These are phyloP conservation scores for Parus major DNA, from an alignment of 2,113 vertebrate species.

Conservation along the genomic window DNA sequence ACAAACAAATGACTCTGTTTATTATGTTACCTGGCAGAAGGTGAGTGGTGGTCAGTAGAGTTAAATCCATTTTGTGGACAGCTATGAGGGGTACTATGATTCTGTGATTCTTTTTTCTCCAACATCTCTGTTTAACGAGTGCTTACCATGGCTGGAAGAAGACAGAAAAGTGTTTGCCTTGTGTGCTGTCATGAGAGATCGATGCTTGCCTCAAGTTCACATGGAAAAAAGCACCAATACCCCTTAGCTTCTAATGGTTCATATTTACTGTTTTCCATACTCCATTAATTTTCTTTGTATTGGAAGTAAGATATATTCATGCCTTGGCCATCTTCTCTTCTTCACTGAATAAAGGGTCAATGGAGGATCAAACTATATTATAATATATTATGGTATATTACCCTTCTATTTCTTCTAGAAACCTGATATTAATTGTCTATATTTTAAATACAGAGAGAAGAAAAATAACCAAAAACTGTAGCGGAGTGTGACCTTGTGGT, in stretches of 20 bases:
- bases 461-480: not conserved
- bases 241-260: not conserved
- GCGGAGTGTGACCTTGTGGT: not conserved
- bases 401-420: not conserved
- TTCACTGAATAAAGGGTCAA: not conserved
- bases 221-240: rapidly evolving
- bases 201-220: not conserved
- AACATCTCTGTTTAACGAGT: not conserved
- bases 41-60: not conserved
- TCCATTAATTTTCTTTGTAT: not conserved
- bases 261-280: not conserved
- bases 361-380: not conserved
- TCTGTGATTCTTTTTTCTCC: not conserved
- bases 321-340: not conserved
- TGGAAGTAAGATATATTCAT: not conserved
- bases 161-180: not conserved
- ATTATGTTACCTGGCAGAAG: not conserved
- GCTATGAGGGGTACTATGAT: rapidly evolving
- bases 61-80: not conserved
- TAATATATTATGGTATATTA: not conserved
- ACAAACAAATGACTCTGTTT: not conserved
- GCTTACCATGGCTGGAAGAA: not conserved
- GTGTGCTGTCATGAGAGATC: not conserved
- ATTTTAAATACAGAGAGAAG: not conserved
- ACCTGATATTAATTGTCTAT: not conserved